phyloP scores from a whole-genome alignment of 2,888 invertebrate species.

The Rhingia campestris region DNA sequence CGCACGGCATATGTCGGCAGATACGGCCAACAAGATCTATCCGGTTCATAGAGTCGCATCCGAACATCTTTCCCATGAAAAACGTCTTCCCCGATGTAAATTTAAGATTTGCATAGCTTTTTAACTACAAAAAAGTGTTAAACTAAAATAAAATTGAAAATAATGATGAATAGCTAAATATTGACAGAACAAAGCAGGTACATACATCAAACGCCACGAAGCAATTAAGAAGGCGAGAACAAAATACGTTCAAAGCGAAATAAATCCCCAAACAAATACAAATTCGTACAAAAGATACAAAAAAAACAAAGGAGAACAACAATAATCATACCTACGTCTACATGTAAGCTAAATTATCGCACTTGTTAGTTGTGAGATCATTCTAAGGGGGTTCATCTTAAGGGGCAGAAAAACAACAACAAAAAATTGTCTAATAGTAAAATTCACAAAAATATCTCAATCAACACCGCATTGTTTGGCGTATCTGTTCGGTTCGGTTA shows the following conservation, averaged over 20 bases:
- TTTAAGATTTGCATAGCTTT: constrained; percentile 7
- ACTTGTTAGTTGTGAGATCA: neutral
- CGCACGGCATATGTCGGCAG: constrained; percentile 41
- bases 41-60: constrained; percentile 48
- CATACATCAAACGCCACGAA: neutral
- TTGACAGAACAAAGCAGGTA: constrained; percentile 17
- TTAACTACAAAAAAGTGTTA: neutral
- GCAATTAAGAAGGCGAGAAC: neutral
- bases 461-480: constrained; percentile 56
- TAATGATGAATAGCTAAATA: constrained; percentile 27
- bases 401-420: neutral
- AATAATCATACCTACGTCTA: constrained; percentile 13
- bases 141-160: neutral
- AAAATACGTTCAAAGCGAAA: neutral
- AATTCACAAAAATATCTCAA: constrained; percentile 28
- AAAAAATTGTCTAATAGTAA: neutral
- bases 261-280: constrained; percentile 13
- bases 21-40: constrained; percentile 63
- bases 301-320: neutral
- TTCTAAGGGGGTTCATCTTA: constrained; percentile 1
- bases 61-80: constrained; percentile 25
- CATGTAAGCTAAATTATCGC: neutral
- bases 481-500: constrained; percentile 49
- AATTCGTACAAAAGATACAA: neutral
- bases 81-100: constrained; percentile 11